Base-by-base conservation (phyloP, 2,888 invertebrate genomes). In the Rhopalosiphum nymphaeae region DNA sequence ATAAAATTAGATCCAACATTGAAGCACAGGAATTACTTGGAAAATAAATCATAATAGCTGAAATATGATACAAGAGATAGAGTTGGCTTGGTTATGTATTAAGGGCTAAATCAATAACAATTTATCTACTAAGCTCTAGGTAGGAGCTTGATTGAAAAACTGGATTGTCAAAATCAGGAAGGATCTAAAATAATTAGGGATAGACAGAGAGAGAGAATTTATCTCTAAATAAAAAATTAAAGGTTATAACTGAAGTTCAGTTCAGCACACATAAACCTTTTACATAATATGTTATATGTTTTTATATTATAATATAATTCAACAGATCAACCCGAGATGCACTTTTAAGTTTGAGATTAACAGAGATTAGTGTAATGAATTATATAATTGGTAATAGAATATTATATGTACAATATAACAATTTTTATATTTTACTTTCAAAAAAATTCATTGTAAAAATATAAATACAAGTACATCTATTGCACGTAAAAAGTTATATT, bases 51-150 rank as follows among this genome's bases (percentile, higher is more conserved):
- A 89, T 61, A 89, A 88, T 78, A 53, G 88, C 36, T 53, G 89
- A 89, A 89, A 89, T 89, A 61, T 44, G 57, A n/a, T 36, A 89
- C 61, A 42, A 26, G 9, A 84, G 26, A 84, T 21, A 78, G n/a
- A 84, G 84, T 42, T 84, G 42, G 25, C 53, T 53, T 0, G 84
- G 84, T 44, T 49, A 84, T 49, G 53, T 56, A 42, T 25, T 84
- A 84, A 85, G 56, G n/a, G 16, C 16, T 85, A 42, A 84, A 53
- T 56, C 25, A 85, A 91, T 91, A 42, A 26, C 84, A 53, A 84
- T 84, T 84, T 36, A 26, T 16, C 29, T 85, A 56, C 25, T 85
- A 56, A 56, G 25, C 36, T 26, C 91, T 10, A n/a, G 49, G 36
- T 36, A 91, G 21, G 9, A 78, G 42, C 9, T 49, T 2, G 49